Evolutionary conservation across 2,797 vertebrate genomes (phyloP).

Genomic region (Melanotaenia parkinsoni): DNA sequence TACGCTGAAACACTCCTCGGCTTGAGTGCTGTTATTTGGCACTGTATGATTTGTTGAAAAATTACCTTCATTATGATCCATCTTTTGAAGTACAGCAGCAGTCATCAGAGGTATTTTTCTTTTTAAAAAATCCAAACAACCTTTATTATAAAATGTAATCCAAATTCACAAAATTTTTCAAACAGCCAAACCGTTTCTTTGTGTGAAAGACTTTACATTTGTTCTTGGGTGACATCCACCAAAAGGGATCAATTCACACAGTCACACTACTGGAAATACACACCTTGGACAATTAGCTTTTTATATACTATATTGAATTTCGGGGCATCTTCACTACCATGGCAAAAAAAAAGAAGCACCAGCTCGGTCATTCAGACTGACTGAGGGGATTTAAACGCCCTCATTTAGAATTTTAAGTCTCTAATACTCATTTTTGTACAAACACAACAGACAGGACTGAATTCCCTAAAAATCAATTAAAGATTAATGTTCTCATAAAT

Average conservation of each 20-base stretch:
- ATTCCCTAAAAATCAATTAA: constrained; percentile 25
- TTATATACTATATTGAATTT: background rate
- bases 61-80: constrained; percentile 17
- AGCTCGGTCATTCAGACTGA: background rate
- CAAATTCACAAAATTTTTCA: constrained; percentile 14
- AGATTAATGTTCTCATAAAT: constrained; percentile 18
- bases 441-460: constrained; percentile 7
- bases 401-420: constrained; percentile 5
- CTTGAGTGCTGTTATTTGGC: constrained; percentile 7
- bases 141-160: constrained; percentile 44
- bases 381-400: background rate
- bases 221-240: background rate
- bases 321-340: too few relatives aligned
- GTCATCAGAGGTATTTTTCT: constrained; percentile 11
- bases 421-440: background rate
- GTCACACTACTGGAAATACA: background rate
- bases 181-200: constrained; percentile 2
- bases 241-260: background rate
- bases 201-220: background rate
- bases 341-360: constrained; percentile 3
- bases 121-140: constrained; percentile 4
- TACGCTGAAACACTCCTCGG: constrained; percentile 1
- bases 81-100: background rate
- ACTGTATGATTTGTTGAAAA: constrained; percentile 43
- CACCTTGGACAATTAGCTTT: background rate